Evolutionary conservation across 2,797 vertebrate genomes (phyloP).

Genomic region (Delichon dasypus): DNA sequence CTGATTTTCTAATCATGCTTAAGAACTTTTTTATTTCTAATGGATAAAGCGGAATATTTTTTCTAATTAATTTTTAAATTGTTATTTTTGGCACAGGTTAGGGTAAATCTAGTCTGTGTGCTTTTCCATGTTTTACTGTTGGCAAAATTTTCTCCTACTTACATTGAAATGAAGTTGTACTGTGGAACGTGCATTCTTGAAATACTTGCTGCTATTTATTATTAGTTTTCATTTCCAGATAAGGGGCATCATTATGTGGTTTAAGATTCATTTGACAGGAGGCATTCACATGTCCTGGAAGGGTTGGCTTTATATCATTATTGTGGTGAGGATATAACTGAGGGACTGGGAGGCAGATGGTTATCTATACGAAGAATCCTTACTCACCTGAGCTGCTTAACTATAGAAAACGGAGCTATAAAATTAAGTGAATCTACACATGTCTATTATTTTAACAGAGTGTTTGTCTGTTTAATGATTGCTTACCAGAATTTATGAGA

Average conservation of each 20-base stretch:
- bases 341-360: not conserved
- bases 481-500: not conserved
- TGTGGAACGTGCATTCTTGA: not conserved
- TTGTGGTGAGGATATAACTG: not conserved
- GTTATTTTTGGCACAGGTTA: not conserved
- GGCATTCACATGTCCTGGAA: not conserved
- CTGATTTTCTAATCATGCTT: not conserved
- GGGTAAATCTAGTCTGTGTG: not conserved
- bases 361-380: not conserved
- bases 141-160: not conserved
- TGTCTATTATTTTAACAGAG: not conserved
- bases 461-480: not conserved
- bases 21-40: not conserved
- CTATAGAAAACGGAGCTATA: not conserved
- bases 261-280: constrained; percentile 26
- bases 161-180: not conserved
- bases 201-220: not conserved
- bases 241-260: not conserved
- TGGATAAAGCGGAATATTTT: not conserved
- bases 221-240: constrained; percentile 29
- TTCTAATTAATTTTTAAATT: not conserved
- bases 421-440: not conserved
- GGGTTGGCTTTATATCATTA: not conserved
- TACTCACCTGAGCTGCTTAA: not conserved
- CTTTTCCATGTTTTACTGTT: not conserved